These are phyloP conservation scores for Rhodeus uyekii DNA, from an alignment of 2,797 vertebrate species.

Conservation along the genomic window DNA sequence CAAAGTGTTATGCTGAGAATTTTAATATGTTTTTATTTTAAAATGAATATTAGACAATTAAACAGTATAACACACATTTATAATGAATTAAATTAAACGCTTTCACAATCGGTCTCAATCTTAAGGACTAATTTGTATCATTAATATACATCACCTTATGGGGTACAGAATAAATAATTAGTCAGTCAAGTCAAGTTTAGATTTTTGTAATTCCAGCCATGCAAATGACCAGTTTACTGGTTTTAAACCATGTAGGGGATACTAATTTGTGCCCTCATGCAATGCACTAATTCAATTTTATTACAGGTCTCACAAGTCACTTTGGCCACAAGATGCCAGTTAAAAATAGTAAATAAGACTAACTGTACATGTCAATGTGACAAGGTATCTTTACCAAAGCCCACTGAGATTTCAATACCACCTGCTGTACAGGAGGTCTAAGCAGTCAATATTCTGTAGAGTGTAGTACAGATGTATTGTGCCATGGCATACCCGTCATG, in stretches of 20 bases:
- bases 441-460: not conserved
- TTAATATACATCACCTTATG: not conserved
- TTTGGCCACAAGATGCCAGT: not conserved
- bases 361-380: not conserved
- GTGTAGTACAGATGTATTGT: not conserved
- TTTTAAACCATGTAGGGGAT: not conserved
- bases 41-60: not conserved
- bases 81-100: not conserved
- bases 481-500: conserved; percentile 75
- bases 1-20: not conserved
- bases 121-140: not conserved
- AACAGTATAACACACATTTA: not conserved
- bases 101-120: not conserved
- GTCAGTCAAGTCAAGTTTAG: not conserved
- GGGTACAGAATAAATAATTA: not conserved
- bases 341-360: not conserved
- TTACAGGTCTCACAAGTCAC: not conserved
- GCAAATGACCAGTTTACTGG: not conserved
- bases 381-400: not conserved
- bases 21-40: not conserved
- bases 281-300: not conserved
- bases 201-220: not conserved
- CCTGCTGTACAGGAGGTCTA: not conserved
- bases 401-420: conserved; percentile 14
- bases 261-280: not conserved